Conservation (phyloP, 2,113 vertebrate species). For the Rana temporaria region DNA sequence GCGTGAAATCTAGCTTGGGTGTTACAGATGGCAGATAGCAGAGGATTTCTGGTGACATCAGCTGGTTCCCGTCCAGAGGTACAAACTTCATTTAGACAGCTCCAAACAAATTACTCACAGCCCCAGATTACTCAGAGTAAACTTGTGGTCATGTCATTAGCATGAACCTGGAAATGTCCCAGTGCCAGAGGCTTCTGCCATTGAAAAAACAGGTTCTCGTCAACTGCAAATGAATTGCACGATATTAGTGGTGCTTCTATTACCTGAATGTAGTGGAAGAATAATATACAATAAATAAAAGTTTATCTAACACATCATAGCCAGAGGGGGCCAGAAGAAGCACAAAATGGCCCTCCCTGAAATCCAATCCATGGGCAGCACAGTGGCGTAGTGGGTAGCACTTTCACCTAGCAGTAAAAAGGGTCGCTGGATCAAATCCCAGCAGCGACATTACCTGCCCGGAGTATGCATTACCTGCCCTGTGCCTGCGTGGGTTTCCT, state of each 20-base stretch:
- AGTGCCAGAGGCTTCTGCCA: slow-evolving; percentile 4
- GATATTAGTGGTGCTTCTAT: not conserved
- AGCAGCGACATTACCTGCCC: no score
- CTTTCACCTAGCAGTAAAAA: no score
- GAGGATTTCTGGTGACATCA: slow-evolving; percentile 26
- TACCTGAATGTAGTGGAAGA: not conserved
- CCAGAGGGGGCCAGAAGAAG: no score
- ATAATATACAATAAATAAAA: not conserved
- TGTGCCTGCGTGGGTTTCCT: no score
- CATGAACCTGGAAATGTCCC: slow-evolving; percentile 4
- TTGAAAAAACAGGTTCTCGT: not conserved
- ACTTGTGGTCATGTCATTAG: slow-evolving; percentile 5
- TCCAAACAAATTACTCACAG: slow-evolving; percentile 35
- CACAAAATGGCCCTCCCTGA: no score
- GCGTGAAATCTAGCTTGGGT: not conserved
- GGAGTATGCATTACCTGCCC: no score
- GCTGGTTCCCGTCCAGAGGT: not conserved
- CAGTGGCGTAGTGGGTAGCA: no score
- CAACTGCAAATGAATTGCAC: not conserved
- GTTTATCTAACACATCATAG: not conserved
- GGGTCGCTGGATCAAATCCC: no score
- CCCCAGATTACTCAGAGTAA: slow-evolving; percentile 34
- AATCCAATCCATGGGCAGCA: no score
- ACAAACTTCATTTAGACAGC: slow-evolving; percentile 13
- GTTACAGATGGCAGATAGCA: not conserved